A percentile compares a stretch with the other conserved stretches of the same genome.
These are phyloP conservation scores for Momotus momota DNA, from an alignment of 2,797 vertebrate species.

Conservation along the genomic window DNA sequence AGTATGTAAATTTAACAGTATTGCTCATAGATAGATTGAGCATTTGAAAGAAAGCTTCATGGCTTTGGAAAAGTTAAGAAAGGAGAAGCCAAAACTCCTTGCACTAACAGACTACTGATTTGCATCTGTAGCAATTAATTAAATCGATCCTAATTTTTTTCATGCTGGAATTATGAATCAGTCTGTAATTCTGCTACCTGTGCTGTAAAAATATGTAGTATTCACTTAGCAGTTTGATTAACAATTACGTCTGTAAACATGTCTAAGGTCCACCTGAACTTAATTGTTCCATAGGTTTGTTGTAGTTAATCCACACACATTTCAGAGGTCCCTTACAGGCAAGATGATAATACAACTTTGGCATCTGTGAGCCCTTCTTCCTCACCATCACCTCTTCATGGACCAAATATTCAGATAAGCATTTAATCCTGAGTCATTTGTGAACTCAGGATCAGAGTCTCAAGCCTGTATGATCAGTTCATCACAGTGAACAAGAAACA, in stretches of 20 bases:
- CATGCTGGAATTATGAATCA: background rate
- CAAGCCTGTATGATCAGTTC: background rate
- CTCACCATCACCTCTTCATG: background rate
- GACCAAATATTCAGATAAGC: background rate
- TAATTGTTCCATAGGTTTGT: background rate
- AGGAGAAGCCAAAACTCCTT: background rate
- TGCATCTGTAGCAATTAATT: constrained; percentile 26
- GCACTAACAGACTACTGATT: background rate
- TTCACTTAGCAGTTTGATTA: background rate
- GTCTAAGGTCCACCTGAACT: background rate
- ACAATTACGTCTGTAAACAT: background rate
- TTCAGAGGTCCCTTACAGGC: background rate
- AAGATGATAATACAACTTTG: background rate
- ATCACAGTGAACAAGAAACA: accelerated
- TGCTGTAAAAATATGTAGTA: background rate
- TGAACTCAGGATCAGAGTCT: background rate
- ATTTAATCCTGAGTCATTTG: background rate
- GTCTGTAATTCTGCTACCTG: background rate
- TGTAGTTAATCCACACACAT: background rate
- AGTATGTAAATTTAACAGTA: constrained; percentile 18
- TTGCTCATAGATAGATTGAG: background rate
- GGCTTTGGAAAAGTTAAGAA: background rate
- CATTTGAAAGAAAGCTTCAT: background rate
- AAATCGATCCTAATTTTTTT: constrained; percentile 45
- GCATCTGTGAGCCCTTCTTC: background rate